A percentile compares a stretch with the other conserved stretches of the same genome.
Evolutionary conservation across 2,888 invertebrate genomes (phyloP).

Genomic region (Opisthograptis luteolata): DNA sequence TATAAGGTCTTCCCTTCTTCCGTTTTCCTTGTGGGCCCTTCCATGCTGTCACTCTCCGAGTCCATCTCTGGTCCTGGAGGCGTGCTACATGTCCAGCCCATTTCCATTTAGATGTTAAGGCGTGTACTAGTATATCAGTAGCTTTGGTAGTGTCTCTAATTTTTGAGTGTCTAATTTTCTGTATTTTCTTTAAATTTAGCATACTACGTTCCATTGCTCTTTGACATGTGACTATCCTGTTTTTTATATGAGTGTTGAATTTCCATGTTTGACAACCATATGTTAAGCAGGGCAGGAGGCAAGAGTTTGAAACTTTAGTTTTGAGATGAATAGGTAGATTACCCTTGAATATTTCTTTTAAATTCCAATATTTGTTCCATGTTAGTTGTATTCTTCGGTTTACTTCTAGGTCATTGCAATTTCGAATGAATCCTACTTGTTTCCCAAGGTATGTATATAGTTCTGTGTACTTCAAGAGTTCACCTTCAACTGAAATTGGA

Average conservation of each 20-base stretch:
- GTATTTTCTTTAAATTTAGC: neutral
- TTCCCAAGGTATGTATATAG: conserved; percentile 23
- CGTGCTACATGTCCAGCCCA: conserved; percentile 3
- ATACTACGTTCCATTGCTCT: neutral
- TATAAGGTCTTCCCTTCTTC: neutral
- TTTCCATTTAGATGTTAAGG: neutral
- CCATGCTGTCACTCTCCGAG: neutral
- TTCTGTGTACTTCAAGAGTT: conserved; percentile 26
- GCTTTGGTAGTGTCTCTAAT: conserved; percentile 4
- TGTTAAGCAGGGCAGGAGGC: conserved; percentile 3
- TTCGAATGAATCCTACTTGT: conserved; percentile 9
- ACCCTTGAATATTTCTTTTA: conserved; percentile 24
- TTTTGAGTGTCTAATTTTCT: conserved; percentile 3
- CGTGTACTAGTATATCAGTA: conserved; percentile 1
- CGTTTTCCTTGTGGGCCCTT: neutral
- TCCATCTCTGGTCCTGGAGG: conserved; percentile 1
- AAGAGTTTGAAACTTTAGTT: conserved; percentile 7
- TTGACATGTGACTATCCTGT: neutral
- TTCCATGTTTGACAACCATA: neutral
- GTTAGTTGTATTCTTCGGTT: conserved; percentile 12
- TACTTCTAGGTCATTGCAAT: conserved; percentile 12
- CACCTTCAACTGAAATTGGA: conserved; percentile 12
- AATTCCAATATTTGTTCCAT: conserved; percentile 27
- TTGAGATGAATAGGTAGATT: conserved; percentile 17
- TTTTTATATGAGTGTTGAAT: neutral